phyloP scores from a whole-genome alignment of 2,888 invertebrate genomes.

The Leucania comma region DNA sequence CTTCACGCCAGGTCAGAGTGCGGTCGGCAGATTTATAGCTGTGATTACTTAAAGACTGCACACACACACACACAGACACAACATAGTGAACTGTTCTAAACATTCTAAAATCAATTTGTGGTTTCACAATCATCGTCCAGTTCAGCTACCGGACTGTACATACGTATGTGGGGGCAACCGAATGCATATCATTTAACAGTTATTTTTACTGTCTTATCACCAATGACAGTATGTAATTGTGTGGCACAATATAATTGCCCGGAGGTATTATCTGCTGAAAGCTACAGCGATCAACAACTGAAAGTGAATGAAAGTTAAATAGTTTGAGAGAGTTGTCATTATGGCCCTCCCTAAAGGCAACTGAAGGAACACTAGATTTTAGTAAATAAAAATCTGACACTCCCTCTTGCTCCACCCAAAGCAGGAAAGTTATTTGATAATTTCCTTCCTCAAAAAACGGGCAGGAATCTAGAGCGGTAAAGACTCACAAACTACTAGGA shows the following conservation, averaged over 20 bases:
- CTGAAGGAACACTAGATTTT: no score
- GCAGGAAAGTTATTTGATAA: no score
- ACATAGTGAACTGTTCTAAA: neutral
- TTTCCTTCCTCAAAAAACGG: no score
- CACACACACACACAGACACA: no score
- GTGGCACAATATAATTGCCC: no score
- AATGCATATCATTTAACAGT: neutral
- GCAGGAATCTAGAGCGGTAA: no score
- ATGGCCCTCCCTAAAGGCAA: no score
- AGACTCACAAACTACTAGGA: no score
- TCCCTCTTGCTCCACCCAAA: no score
- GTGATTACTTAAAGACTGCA: neutral
- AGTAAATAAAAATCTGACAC: no score
- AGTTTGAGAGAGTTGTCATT: neutral
- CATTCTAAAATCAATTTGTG: conserved; percentile 1
- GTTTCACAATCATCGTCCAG: neutral
- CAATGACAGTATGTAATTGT: neutral
- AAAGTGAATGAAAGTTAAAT: neutral
- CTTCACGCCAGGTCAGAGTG: neutral
- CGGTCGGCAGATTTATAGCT: conserved; percentile 16
- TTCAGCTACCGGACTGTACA: neutral
- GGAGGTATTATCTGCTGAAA: neutral
- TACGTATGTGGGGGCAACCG: neutral
- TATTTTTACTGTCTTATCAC: neutral
- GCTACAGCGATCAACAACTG: neutral